Evolutionary conservation across 2,888 invertebrate genomes (phyloP).

Genomic region (Limnephilus lunatus): DNA sequence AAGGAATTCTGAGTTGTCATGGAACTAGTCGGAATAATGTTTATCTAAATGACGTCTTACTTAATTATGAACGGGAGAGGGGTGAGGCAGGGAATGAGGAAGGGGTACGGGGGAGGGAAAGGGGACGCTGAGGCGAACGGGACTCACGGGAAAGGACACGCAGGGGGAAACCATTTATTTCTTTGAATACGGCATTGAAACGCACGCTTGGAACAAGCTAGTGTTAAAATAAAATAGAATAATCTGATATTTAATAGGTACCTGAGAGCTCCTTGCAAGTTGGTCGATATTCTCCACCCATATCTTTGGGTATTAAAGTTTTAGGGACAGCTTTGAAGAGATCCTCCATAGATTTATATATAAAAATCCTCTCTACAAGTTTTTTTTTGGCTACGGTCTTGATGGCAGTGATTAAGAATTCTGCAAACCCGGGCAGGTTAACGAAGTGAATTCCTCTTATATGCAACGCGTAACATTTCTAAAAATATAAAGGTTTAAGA

Average conservation of each 20-base stretch:
- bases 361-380: conserved; percentile 71
- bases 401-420: conserved; percentile 70
- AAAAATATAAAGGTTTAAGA: conserved; percentile 64
- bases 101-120: too few relatives aligned
- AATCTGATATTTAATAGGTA: conserved; percentile 65
- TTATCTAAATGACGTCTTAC: too few relatives aligned
- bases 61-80: too few relatives aligned
- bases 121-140: too few relatives aligned
- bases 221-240: background rate
- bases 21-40: too few relatives aligned
- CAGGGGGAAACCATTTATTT: too few relatives aligned
- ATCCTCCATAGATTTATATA: conserved; percentile 70
- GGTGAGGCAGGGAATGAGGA: too few relatives aligned
- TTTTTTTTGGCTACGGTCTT: conserved; percentile 73
- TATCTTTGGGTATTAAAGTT: conserved; percentile 71
- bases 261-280: conserved; percentile 71
- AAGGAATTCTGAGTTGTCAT: too few relatives aligned
- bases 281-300: conserved; percentile 70
- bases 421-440: conserved; percentile 71
- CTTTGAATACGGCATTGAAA: too few relatives aligned
- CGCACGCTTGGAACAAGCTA: too few relatives aligned
- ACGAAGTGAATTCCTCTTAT: conserved; percentile 73
- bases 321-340: conserved; percentile 71
- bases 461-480: conserved; percentile 75
- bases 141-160: too few relatives aligned